phyloP scores from a whole-genome alignment of 1,140 invertebrate genomes.

The Dendroctonus valens region DNA sequence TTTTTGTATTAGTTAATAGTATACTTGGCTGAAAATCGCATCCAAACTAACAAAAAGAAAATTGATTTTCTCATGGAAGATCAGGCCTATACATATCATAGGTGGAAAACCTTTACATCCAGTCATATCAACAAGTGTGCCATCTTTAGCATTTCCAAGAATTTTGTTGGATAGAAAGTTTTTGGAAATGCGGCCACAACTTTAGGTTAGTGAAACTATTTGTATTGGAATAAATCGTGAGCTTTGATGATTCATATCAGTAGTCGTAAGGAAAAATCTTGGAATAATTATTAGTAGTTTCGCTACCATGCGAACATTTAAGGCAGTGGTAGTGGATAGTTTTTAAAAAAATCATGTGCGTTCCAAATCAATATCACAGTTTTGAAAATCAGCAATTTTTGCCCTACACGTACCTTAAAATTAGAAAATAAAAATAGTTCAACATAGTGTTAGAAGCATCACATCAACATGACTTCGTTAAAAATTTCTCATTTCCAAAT shows the following conservation, averaged over 20 bases:
- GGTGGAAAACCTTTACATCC: constrained; percentile 14
- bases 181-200: constrained; percentile 23
- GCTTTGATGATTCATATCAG: constrained; percentile 34
- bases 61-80: not conserved
- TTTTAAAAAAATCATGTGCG: not conserved
- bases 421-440: constrained; percentile 8
- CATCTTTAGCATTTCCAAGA: constrained; percentile 19
- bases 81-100: constrained; percentile 33
- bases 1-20: no score
- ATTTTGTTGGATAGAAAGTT: constrained; percentile 22
- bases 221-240: constrained; percentile 27
- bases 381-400: constrained; percentile 27
- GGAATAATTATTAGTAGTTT: constrained; percentile 7
- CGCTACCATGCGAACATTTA: not conserved
- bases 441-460: constrained; percentile 13
- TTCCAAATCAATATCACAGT: no score
- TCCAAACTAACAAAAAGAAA: constrained; percentile 16
- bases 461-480: not conserved
- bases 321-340: not conserved
- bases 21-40: constrained; percentile 12
- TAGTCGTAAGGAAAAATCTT: constrained; percentile 16
- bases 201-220: constrained; percentile 30
- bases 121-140: constrained; percentile 30
- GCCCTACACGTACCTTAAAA: constrained; percentile 45
- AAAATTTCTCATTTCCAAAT: not conserved